Evolutionary conservation across 2,888 invertebrate genomes (phyloP).

Genomic region (Oscheius myriophilus): DNA sequence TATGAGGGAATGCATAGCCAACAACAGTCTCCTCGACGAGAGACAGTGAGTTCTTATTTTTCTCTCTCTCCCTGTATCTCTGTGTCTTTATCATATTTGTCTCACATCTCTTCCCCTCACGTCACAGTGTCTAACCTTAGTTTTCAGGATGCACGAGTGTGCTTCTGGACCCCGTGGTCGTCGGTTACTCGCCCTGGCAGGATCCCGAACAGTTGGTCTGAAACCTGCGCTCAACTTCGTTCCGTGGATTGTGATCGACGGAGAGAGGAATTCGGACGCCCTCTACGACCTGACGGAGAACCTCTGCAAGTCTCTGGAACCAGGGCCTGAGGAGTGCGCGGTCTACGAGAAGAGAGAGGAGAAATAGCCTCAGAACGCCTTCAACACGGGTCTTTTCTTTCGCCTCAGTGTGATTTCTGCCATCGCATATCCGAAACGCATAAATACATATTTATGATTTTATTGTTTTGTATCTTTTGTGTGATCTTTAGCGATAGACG

Average conservation of each 20-base stretch:
- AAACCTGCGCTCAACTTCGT: conserved; percentile 64
- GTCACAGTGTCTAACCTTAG: background rate
- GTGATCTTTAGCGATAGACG: background rate
- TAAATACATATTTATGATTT: background rate
- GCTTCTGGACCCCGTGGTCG: conserved; percentile 61
- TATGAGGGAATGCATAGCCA: conserved; percentile 49
- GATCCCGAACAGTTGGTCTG: conserved; percentile 50
- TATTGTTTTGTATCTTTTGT: background rate
- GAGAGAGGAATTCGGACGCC: conserved; percentile 63
- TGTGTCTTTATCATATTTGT: background rate
- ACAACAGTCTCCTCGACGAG: conserved; percentile 25
- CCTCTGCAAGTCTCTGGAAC: conserved; percentile 62
- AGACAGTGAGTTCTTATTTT: conserved; percentile 20
- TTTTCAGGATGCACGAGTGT: conserved; percentile 61
- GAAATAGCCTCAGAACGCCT: background rate
- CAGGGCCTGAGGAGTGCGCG: conserved; percentile 39
- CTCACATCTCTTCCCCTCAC: background rate
- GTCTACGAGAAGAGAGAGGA: conserved; percentile 21
- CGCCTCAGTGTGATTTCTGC: too few species aligned
- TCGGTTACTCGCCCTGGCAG: conserved; percentile 63
- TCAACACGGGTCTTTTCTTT: too few species aligned
- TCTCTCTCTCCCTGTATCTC: background rate
- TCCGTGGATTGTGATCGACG: conserved; percentile 69
- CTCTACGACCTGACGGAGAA: conserved; percentile 66
- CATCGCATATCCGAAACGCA: too few species aligned